These are phyloP conservation scores for Megaleporinus macrocephalus DNA, from an alignment of 2,113 vertebrate genomes.

Conservation along the genomic window DNA sequence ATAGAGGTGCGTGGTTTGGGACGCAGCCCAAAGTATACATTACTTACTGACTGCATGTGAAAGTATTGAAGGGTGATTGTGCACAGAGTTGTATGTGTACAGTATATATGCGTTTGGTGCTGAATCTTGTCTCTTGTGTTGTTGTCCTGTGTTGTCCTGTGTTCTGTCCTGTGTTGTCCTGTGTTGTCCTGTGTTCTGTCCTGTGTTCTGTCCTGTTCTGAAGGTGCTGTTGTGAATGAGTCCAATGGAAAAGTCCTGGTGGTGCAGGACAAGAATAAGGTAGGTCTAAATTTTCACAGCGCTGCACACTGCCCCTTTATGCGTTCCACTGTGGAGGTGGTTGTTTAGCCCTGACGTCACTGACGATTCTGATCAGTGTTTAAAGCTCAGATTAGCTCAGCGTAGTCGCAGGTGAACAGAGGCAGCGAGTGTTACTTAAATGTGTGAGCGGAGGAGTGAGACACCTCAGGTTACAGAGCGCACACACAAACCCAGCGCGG, in stretches of 20 bases:
- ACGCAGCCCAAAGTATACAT: no score
- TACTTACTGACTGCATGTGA: no score
- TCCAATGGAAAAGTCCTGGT: constrained; percentile 88
- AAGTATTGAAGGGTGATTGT: no score
- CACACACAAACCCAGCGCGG: background rate
- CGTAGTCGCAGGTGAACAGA: background rate
- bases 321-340: background rate
- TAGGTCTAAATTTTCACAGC: constrained; percentile 52
- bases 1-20: no score
- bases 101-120: no score
- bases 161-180: no score
- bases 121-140: no score
- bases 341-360: background rate
- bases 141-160: no score
- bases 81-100: no score
- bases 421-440: background rate
- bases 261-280: constrained; percentile 93
- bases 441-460: background rate
- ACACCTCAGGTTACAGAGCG: background rate
- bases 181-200: background rate
- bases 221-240: constrained; percentile 92
- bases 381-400: background rate
- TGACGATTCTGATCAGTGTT: background rate
- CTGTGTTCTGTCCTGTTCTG: background rate
- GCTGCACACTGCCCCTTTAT: background rate